Base-by-base conservation (phyloP, 2,797 vertebrate genomes). In the Scarus forsteni region DNA sequence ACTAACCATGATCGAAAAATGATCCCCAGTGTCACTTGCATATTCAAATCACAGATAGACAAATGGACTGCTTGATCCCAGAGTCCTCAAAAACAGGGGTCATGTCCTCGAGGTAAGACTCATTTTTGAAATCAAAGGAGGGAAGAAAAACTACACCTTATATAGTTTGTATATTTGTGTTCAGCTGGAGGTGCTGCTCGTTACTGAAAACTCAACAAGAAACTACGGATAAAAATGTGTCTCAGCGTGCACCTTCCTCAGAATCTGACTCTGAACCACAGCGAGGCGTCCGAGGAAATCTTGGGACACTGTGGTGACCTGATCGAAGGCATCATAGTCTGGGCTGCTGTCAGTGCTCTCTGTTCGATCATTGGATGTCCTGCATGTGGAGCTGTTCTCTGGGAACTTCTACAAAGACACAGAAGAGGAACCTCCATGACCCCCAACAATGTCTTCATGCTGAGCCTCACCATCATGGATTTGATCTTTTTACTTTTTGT, bases 371-470 rank as follows among this genome's bases (percentile, higher is more conserved):
- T 88, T 6, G 87, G 89, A 14, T 73, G 82, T 56, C 77, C 85
- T 3, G 72, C 76, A 6, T 88, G 80, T 35, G 14, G 77, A 1
- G 13, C 51, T 19, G 83, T 87, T 15, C 48, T 89, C 7, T 27
- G 48, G 36, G 54, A 85, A 36, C 70, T 88, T 15, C 59, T 74
- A 35, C 57, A 12, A 44, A 80, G 54, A 66, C 68, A 73, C 62
- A 62, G 14, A 42, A 66, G 43, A 5, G 74, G 81, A 54, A 34
- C 46, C 38, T 27, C 65, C 5, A 0, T 61, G 27, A 66, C 55
- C 43, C 79, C 78, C 12, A 85, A 79, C 15, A 66, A 83, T 6
- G 15, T 91, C 51, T 89, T 90, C 61, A 80, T 90, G 73, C 60
- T 87, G 11, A 89, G 75, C 66, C 61, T 90, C 45, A 69, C 87